Conservation (phyloP, 2,797 vertebrate species). For the Schizopygopsis malacanthus region DNA sequence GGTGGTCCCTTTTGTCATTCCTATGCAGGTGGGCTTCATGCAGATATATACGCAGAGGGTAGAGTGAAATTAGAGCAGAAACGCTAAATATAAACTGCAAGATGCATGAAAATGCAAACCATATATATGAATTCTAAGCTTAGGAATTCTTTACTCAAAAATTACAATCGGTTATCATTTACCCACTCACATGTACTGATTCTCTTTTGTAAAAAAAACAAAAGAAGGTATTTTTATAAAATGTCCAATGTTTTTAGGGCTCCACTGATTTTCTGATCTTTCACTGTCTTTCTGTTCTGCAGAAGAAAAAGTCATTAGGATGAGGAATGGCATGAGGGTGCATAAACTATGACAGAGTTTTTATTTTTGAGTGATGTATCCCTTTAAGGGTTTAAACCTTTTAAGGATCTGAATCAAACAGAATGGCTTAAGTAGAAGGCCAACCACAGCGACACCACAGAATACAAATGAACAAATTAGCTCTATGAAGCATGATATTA, state of each 20-base stretch:
- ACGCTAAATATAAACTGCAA: conserved; percentile 3
- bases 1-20: conserved; percentile 54
- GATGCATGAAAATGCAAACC: not conserved
- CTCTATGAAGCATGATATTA: conserved; percentile 35
- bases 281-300: not conserved
- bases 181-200: too few species aligned
- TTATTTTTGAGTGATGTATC: conserved; percentile 1
- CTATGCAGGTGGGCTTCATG: conserved; percentile 54
- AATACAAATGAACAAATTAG: conserved; percentile 46
- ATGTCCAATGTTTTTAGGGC: not conserved
- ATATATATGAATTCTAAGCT: conserved; percentile 3
- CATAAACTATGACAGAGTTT: not conserved
- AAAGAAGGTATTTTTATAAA: not conserved
- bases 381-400: conserved; percentile 5
- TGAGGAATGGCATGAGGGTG: not conserved
- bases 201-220: not conserved
- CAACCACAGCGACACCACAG: conserved; percentile 25
- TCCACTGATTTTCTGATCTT: not conserved
- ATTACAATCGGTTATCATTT: not conserved
- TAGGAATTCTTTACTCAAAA: not conserved
- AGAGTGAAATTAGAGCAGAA: conserved; percentile 12
- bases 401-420: not conserved
- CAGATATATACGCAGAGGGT: conserved; percentile 26
- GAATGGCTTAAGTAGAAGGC: conserved; percentile 14
- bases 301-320: not conserved